Conservation (phyloP, 2,888 invertebrate genomes). For the Chorisops tibialis region DNA sequence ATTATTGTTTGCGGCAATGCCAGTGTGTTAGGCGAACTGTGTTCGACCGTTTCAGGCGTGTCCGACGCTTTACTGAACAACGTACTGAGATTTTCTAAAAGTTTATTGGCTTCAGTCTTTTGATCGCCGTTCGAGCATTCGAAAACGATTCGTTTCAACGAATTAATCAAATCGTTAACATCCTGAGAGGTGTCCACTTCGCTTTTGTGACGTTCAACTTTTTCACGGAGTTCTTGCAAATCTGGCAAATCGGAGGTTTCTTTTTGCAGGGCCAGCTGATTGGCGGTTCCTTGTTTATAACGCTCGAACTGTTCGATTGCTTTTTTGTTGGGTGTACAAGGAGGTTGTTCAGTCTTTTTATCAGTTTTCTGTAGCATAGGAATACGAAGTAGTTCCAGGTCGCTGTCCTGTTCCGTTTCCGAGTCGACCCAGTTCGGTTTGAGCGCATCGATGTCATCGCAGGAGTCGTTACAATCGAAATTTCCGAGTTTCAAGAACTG, state of each 20-base stretch:
- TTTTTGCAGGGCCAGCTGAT: no score
- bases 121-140: slow-evolving; percentile 35
- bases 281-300: not conserved
- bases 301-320: not conserved
- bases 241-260: not conserved
- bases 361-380: slow-evolving; percentile 38
- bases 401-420: slow-evolving; percentile 39
- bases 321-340: not conserved
- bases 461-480: slow-evolving; percentile 38
- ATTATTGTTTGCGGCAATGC: slow-evolving; percentile 35
- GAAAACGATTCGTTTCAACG: slow-evolving; percentile 37
- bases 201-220: slow-evolving; percentile 31
- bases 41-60: not conserved
- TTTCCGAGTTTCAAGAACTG: slow-evolving; percentile 27
- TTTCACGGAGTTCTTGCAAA: slow-evolving; percentile 27
- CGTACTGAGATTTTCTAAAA: slow-evolving; percentile 39
- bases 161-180: slow-evolving; percentile 36
- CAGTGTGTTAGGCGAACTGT: not conserved
- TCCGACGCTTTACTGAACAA: slow-evolving; percentile 11
- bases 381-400: slow-evolving; percentile 41
- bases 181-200: slow-evolving; percentile 34
- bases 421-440: slow-evolving; percentile 37
- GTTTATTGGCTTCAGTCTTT: slow-evolving; percentile 36
- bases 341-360: not conserved
- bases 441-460: slow-evolving; percentile 37